Evolutionary conservation across 2,797 vertebrate species (phyloP).

Genomic region (Mus minutoides): DNA sequence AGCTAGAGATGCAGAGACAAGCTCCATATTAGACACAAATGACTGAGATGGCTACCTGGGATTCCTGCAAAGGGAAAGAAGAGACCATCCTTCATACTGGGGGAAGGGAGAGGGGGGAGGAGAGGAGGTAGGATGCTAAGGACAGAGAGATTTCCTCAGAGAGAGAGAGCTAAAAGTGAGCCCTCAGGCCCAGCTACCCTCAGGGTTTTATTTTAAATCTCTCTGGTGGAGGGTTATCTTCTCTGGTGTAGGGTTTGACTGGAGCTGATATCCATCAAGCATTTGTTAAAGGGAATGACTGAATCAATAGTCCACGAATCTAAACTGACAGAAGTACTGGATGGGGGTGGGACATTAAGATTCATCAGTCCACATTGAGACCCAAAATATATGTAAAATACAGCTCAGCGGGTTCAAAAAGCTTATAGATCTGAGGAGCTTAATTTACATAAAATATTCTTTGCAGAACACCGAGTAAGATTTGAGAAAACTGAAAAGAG

Average conservation of each 20-base stretch:
- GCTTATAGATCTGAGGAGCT: neutral
- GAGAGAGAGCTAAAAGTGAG: neutral
- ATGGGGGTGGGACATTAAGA: neutral
- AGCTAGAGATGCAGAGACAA: neutral
- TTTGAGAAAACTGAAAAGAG: conserved; percentile 14
- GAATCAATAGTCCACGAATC: neutral
- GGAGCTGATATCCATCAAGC: neutral
- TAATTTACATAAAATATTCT: neutral
- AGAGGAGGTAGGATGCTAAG: too few relatives aligned
- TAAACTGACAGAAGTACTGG: neutral
- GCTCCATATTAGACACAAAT: neutral
- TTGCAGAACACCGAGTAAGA: neutral
- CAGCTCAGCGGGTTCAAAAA: neutral
- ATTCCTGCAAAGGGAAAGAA: neutral
- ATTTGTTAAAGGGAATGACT: neutral
- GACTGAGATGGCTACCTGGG: neutral
- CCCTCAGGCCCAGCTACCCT: neutral
- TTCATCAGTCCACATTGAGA: neutral
- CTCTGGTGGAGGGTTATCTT: too few relatives aligned
- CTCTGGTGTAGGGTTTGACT: neutral
- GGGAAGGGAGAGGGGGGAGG: neutral
- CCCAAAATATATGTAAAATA: neutral
- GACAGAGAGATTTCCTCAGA: conserved; percentile 22
- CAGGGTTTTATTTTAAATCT: neutral
- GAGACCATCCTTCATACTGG: neutral